These are phyloP conservation scores for Eufriesea mexicana DNA, from an alignment of 1,140 invertebrate species.

Conservation along the genomic window DNA sequence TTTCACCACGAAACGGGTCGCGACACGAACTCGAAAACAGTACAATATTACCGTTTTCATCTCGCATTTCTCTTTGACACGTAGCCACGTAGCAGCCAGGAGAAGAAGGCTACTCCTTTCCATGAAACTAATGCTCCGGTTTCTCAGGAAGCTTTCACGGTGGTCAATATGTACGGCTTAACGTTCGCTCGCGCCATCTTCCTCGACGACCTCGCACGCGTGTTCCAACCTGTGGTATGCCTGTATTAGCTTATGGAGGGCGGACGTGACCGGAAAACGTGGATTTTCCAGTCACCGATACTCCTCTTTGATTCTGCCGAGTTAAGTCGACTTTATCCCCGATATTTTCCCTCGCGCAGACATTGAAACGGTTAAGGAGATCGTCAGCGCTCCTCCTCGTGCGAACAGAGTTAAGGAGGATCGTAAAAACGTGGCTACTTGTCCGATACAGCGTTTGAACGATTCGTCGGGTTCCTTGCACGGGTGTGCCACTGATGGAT, in stretches of 20 bases:
- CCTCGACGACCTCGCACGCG: constrained; percentile 7
- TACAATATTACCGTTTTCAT: constrained; percentile 20
- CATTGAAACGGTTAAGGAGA: neutral
- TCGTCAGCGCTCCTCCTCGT: neutral
- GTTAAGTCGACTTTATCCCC: neutral
- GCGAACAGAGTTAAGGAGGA: too few species aligned
- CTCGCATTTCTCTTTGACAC: neutral
- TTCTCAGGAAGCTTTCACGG: constrained; percentile 31
- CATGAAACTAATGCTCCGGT: constrained; percentile 49
- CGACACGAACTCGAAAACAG: constrained; percentile 1
- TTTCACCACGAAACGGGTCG: neutral
- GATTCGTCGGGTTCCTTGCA: too few species aligned
- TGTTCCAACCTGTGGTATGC: constrained; percentile 22
- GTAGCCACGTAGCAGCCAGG: neutral
- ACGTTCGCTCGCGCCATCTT: constrained; percentile 4
- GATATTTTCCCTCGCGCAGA: neutral
- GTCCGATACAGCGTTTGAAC: too few species aligned
- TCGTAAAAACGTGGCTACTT: too few species aligned
- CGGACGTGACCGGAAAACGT: neutral
- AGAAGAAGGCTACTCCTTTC: neutral
- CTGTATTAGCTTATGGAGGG: neutral
- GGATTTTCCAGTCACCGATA: constrained; percentile 10
- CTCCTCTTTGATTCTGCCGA: neutral
- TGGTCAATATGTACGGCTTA: constrained; percentile 61
- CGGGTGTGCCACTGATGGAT: too few species aligned